These are phyloP conservation scores for Pseudobourletiella spinata DNA, from an alignment of 1,140 invertebrate genomes.

Conservation along the genomic window DNA sequence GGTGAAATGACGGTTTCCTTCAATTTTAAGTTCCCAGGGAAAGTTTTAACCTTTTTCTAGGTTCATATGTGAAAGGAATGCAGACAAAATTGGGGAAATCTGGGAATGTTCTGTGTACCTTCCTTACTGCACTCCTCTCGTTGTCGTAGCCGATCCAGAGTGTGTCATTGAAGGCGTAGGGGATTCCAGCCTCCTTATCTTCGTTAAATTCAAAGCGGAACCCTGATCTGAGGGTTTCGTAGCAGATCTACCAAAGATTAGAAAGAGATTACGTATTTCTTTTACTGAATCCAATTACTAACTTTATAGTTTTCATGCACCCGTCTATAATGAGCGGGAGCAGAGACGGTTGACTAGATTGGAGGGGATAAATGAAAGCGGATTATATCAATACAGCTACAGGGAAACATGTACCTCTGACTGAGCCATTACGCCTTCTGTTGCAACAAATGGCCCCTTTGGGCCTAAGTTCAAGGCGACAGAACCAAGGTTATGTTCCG, in stretches of 20 bases:
- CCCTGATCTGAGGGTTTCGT: background rate
- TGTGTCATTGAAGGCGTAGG: background rate
- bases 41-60: background rate
- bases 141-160: background rate
- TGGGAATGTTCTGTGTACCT: background rate
- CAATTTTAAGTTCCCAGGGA: background rate
- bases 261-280: background rate
- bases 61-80: background rate
- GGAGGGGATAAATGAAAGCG: background rate
- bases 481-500: background rate
- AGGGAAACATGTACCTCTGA: background rate
- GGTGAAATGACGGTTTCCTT: background rate
- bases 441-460: background rate
- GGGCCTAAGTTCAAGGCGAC: background rate
- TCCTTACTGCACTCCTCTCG: background rate
- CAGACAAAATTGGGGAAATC: background rate
- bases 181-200: background rate
- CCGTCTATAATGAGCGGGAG: background rate
- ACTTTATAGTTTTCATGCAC: background rate
- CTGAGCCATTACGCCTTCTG: background rate
- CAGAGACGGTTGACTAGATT: background rate
- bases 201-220: background rate
- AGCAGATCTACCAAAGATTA: too few species aligned
- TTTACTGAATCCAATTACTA: background rate
- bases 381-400: background rate